These are phyloP conservation scores for Acanthoscelides obtectus DNA, from an alignment of 2,888 invertebrate genomes.

Conservation along the genomic window DNA sequence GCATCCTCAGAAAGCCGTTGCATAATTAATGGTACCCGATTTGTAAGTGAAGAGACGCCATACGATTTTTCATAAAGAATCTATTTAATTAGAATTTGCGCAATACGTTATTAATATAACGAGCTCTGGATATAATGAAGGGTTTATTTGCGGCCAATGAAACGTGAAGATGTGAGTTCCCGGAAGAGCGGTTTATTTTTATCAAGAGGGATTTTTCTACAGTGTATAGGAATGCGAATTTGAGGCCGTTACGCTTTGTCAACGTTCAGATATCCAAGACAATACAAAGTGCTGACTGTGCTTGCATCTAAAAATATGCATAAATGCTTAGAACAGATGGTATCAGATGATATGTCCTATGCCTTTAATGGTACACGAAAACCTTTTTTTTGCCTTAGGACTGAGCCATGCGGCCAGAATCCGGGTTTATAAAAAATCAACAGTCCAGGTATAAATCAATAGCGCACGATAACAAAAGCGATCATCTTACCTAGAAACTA, in stretches of 20 bases:
- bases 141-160: background rate
- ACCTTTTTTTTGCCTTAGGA: too few relatives aligned
- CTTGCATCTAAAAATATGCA: background rate
- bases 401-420: too few relatives aligned
- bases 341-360: too few relatives aligned
- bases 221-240: background rate
- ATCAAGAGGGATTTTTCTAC: background rate
- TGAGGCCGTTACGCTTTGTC: background rate
- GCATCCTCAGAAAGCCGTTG: background rate
- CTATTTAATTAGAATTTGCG: background rate
- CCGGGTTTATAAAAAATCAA: too few relatives aligned
- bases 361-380: too few relatives aligned
- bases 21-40: background rate
- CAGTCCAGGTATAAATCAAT: too few relatives aligned
- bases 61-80: too few relatives aligned
- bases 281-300: background rate
- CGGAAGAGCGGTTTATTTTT: background rate
- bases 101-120: background rate
- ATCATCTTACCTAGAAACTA: too few relatives aligned
- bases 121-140: background rate
- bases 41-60: background rate
- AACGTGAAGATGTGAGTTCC: background rate
- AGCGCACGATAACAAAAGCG: too few relatives aligned
- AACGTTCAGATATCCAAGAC: background rate
- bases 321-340: background rate